Evolutionary conservation across 92 coral and sea anemone species (phyloP).

Genomic region (Epizoanthus ramosus): DNA sequence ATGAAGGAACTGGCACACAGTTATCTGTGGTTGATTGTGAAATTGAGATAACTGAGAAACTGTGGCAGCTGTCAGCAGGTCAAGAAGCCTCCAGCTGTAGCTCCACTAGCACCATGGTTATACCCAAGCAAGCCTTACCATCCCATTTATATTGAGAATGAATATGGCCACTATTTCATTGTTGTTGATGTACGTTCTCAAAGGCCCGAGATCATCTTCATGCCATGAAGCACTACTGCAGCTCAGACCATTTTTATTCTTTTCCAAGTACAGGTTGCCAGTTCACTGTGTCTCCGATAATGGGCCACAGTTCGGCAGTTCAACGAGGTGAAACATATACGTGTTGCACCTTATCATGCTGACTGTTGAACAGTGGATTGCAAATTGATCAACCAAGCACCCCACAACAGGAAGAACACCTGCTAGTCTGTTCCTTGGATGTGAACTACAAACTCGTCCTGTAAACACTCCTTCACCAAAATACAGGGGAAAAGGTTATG

Average conservation of each 20-base stretch:
- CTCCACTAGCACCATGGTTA: conserved; percentile 47
- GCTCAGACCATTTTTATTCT: conserved; percentile 2
- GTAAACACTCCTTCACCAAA: conserved; percentile 36
- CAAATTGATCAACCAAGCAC: conserved; percentile 37
- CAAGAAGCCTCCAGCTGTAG: conserved; percentile 32
- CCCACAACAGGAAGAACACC: conserved; percentile 54
- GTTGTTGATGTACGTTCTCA: conserved; percentile 41
- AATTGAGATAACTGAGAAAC: not conserved
- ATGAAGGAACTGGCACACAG: conserved; percentile 46
- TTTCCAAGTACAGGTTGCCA: not conserved
- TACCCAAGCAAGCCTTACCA: conserved; percentile 41
- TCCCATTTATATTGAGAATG: conserved; percentile 35
- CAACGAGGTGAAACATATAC: not conserved
- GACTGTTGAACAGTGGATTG: conserved; percentile 35
- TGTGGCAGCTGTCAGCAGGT: conserved; percentile 19
- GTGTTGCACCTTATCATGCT: conserved; percentile 6
- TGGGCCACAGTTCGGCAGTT: not conserved
- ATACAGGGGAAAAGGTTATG: conserved; percentile 38
- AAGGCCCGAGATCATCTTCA: conserved; percentile 44
- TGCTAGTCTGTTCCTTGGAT: conserved; percentile 45
- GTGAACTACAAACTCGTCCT: conserved; percentile 35
- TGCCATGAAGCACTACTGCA: conserved; percentile 1
- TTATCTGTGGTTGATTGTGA: conserved; percentile 39
- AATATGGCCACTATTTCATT: not conserved
- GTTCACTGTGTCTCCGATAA: conserved; percentile 8